Evolutionary conservation across 1,140 invertebrate genomes (phyloP).

Genomic region (Prorops nasuta): DNA sequence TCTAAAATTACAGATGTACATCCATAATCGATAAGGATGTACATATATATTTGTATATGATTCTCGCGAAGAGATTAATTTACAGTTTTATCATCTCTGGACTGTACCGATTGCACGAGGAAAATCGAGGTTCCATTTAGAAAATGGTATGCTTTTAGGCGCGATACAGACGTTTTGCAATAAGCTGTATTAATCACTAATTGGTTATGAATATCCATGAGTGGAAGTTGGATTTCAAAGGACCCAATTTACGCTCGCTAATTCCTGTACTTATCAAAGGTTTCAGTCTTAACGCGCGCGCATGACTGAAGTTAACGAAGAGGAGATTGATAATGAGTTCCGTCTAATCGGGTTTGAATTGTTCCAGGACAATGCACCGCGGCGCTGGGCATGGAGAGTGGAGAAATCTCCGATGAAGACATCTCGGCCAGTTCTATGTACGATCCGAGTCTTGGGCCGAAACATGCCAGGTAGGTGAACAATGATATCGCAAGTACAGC

Average conservation of each 20-base stretch:
- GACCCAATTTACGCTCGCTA: background rate
- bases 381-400: slow-evolving; percentile 64
- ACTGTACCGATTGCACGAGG: no score
- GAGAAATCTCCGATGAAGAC: slow-evolving; percentile 61
- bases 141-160: no score
- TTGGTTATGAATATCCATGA: no score
- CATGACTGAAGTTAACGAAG: background rate
- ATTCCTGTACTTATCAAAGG: background rate
- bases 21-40: no score
- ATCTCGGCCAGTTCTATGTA: slow-evolving; percentile 64
- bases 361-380: slow-evolving; percentile 58
- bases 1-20: no score
- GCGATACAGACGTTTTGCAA: no score
- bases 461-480: slow-evolving; percentile 61
- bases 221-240: no score
- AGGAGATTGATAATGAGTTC: slow-evolving; percentile 21
- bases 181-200: no score
- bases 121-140: no score
- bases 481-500: slow-evolving; percentile 31
- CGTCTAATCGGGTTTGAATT: slow-evolving; percentile 28
- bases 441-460: slow-evolving; percentile 62
- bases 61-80: no score
- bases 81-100: no score
- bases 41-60: no score
- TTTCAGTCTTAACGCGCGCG: background rate